A percentile compares a stretch with the other conserved stretches of the same genome.
Conservation (phyloP, 92 coral and sea anemone species). For the Paramuricea clavata region DNA sequence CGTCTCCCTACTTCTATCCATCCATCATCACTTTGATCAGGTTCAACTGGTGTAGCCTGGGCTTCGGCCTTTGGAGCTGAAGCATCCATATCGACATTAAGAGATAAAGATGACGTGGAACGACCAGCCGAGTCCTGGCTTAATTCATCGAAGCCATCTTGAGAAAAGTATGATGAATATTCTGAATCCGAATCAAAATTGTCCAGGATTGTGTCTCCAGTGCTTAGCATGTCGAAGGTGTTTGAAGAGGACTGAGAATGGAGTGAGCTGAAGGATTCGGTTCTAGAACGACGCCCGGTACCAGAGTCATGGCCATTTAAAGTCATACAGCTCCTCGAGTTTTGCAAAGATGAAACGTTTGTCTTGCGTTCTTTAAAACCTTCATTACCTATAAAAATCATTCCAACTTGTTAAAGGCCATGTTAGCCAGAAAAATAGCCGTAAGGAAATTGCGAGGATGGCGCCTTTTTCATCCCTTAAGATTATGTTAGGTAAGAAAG, state of each 20-base stretch:
- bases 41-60: not conserved
- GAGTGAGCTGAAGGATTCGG: conserved; percentile 1
- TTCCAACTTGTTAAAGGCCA: no score
- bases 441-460: no score
- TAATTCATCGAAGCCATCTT: not conserved
- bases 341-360: not conserved
- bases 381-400: not conserved
- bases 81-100: not conserved
- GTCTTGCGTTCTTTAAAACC: not conserved
- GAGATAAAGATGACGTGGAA: not conserved
- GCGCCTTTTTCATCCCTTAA: no score
- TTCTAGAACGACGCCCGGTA: conserved; percentile 8
- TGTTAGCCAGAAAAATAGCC: no score
- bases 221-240: not conserved
- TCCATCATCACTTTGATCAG: not conserved
- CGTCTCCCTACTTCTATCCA: not conserved
- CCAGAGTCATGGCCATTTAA: not conserved
- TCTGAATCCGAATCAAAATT: conserved; percentile 20
- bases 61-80: not conserved
- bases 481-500: no score
- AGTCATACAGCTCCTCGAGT: not conserved
- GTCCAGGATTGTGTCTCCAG: not conserved
- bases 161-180: not conserved
- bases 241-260: not conserved
- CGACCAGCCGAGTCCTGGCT: not conserved